Evolutionary conservation across 2,113 vertebrate species (phyloP).

Genomic region (Ciconia maguari): DNA sequence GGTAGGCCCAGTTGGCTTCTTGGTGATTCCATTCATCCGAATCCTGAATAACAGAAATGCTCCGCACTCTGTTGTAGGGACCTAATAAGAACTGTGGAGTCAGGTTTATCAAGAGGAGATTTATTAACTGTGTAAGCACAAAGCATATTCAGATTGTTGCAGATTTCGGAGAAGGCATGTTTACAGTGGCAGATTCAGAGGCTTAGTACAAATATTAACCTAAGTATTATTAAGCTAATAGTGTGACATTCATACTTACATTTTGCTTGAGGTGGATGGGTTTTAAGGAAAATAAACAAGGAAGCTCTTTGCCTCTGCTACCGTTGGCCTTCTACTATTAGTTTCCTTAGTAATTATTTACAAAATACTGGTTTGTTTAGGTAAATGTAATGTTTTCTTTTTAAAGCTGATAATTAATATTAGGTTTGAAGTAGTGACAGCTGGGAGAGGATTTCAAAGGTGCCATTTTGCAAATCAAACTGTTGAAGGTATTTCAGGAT

Average conservation of each 20-base stretch:
- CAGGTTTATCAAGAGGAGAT: neutral
- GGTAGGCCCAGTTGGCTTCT: neutral
- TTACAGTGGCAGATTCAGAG: neutral
- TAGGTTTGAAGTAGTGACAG: neutral
- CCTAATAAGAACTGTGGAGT: neutral
- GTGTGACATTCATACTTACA: neutral
- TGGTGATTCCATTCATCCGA: neutral
- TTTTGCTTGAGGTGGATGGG: neutral
- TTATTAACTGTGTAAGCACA: neutral
- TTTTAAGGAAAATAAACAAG: neutral
- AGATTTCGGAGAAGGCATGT: neutral
- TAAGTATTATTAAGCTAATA: neutral
- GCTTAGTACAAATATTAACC: constrained; percentile 5
- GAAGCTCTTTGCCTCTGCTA: neutral
- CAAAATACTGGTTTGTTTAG: neutral
- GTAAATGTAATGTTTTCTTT: neutral
- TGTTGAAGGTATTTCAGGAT: neutral
- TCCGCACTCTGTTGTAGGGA: rapidly evolving
- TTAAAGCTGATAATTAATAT: neutral
- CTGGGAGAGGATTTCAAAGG: neutral
- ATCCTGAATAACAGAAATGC: neutral
- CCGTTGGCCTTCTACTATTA: neutral
- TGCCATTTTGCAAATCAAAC: neutral
- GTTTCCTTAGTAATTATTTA: neutral
- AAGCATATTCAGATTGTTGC: neutral